Evolutionary conservation across 2,888 invertebrate genomes (phyloP).

Genomic region (Lasius fuliginosus): DNA sequence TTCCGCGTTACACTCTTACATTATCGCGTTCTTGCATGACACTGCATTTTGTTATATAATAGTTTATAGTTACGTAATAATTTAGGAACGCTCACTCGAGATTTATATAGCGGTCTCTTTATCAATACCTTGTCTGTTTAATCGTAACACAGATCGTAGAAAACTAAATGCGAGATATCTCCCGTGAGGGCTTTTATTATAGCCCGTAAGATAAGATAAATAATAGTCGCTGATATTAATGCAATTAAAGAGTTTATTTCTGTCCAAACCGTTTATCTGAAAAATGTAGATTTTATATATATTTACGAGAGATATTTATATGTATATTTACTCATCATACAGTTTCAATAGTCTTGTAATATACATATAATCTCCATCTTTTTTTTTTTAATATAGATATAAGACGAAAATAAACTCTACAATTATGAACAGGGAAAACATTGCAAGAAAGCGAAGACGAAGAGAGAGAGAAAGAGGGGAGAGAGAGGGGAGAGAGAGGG

Average conservation of each 20-base stretch:
- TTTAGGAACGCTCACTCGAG: constrained; percentile 54
- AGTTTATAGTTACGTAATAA: constrained; percentile 50
- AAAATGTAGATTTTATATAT: neutral
- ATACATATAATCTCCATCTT: neutral
- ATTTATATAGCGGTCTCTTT: constrained; percentile 38
- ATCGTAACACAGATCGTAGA: neutral
- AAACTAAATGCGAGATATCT: neutral
- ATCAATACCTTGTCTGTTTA: neutral
- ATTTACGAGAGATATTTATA: neutral
- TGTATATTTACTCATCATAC: neutral
- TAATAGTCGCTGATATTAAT: neutral
- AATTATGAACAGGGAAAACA: neutral
- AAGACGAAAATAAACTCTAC: neutral
- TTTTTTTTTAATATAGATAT: neutral
- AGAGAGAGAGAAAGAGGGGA: no score
- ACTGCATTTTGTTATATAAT: constrained; percentile 62
- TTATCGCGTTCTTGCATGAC: constrained; percentile 62
- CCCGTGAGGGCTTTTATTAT: neutral
- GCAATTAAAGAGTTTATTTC: neutral
- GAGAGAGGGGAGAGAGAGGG: no score
- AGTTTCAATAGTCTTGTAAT: neutral
- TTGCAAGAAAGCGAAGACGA: neutral
- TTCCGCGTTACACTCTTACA: constrained; percentile 56
- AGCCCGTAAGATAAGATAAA: neutral
- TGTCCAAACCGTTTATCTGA: neutral